phyloP scores from a whole-genome alignment of 2,888 invertebrate species.

The Poecilobothrus nobilitatus region DNA sequence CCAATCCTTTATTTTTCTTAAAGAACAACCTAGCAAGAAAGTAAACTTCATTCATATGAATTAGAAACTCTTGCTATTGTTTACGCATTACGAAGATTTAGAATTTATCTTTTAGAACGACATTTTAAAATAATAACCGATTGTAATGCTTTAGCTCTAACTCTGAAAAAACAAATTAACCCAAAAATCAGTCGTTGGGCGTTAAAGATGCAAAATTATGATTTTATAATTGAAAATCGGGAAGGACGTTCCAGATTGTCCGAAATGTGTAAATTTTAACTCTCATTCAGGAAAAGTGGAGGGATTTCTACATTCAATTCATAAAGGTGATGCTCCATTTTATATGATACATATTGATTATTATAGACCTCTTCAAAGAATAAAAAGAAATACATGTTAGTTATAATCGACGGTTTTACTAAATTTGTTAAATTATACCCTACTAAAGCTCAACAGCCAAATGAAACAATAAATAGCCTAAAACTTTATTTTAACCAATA shows the following conservation, averaged over 20 bases:
- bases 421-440: slow-evolving; percentile 14
- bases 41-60: slow-evolving; percentile 29
- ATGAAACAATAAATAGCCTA: slow-evolving; percentile 25
- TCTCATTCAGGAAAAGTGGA: background rate
- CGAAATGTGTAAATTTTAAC: slow-evolving; percentile 12
- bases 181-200: slow-evolving; percentile 23
- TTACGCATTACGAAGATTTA: slow-evolving; percentile 27
- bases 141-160: slow-evolving; percentile 25
- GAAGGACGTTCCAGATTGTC: slow-evolving; percentile 15
- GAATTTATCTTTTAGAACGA: slow-evolving; percentile 22
- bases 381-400: slow-evolving; percentile 12
- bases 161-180: slow-evolving; percentile 22
- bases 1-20: slow-evolving; percentile 31
- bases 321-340: slow-evolving; percentile 14
- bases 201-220: slow-evolving; percentile 23
- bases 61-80: slow-evolving; percentile 29
- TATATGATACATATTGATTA: slow-evolving; percentile 14
- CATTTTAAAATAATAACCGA: slow-evolving; percentile 26
- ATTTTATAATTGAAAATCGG: slow-evolving; percentile 23
- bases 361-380: slow-evolving; percentile 15
- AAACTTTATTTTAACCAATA: slow-evolving; percentile 12
- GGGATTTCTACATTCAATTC: slow-evolving; percentile 14
- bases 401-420: slow-evolving; percentile 5
- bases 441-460: slow-evolving; percentile 18
- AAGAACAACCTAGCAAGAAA: slow-evolving; percentile 25